Evolutionary conservation across 2,797 vertebrate species (phyloP), one percentile per base, ranked within the genome.

Genomic region (Saguinus oedipus): DNA sequence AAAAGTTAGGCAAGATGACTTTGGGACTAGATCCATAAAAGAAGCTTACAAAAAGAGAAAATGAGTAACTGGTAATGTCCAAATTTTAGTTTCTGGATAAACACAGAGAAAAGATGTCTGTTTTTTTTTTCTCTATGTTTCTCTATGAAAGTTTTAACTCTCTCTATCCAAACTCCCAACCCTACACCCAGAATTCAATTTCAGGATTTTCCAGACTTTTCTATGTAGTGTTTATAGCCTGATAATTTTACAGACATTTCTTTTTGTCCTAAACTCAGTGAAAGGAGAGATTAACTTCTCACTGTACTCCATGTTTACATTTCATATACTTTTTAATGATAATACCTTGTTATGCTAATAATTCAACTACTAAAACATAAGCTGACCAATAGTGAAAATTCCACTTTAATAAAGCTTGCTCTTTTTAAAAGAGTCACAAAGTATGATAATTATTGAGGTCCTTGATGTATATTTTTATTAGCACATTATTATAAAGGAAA

Each of bases 381-480:
- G 2, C 19, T 94, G 24, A 50, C 15, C 89, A 68, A 88, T 24
- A 44, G 4, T 88, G 12, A 93, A 93, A 95, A 94, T 70, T 74
- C 17, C 93, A 55, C 53, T 61, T n/a, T 39, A 85, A 33, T 86
- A 78, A 88, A 64, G 59, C 9, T 83, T 95, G 14, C 7, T 94
- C 70, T 9, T n/a, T 19, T 17, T 20, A 8, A 79, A 78, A 93
- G 90, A 82, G 2, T 75, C 53, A 90, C 46, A 84, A 80, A 30
- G 8, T 72, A 86, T 26, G 12, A 42, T 80, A 80, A 53, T 88
- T 90, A 53, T 59, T 57, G 20, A 90, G 64, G 91, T 89, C 42
- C 20, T 82, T 92, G 75, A 75, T 94, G 94, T 90, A n/a, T 95
- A 26, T 91, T 26, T 88, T 82, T 61, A 55, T 72, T 57, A 10